phyloP scores from a whole-genome alignment of 2,888 invertebrate genomes.

The Acronicta alni region DNA sequence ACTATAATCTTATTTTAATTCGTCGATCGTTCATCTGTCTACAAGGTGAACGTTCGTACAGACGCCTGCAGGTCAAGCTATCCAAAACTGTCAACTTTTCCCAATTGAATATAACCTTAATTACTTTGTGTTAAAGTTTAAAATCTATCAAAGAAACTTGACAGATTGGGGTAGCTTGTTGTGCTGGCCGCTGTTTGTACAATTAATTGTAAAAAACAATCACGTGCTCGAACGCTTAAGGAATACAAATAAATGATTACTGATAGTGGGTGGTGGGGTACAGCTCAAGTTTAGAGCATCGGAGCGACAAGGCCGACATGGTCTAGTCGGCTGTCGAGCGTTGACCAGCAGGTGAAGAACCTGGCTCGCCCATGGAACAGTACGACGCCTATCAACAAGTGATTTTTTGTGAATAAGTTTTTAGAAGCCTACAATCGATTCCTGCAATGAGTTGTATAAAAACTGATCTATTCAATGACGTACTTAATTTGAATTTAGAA shows the following conservation, averaged over 20 bases:
- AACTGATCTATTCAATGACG: conserved; percentile 4
- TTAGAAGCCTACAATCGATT: conserved; percentile 8
- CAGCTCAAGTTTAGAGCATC: conserved; percentile 40
- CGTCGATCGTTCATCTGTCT: conserved; percentile 28
- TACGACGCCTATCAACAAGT: conserved; percentile 40
- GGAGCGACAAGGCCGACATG: conserved; percentile 68
- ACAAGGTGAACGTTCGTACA: conserved; percentile 13
- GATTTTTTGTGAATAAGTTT: conserved; percentile 31
- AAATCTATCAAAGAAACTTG: no score
- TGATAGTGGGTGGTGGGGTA: conserved; percentile 3
- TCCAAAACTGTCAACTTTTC: no score
- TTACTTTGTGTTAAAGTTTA: no score
- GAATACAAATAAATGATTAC: conserved; percentile 17
- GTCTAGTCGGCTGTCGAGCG: conserved; percentile 39
- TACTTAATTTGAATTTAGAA: background rate
- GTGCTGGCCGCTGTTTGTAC: no score
- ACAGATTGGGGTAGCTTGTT: no score
- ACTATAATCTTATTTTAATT: conserved; percentile 19
- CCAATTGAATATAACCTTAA: no score
- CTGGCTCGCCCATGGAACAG: conserved; percentile 38
- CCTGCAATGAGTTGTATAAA: conserved; percentile 12
- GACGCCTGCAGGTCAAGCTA: no score
- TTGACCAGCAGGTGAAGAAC: conserved; percentile 58
- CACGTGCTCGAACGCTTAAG: conserved; percentile 26
- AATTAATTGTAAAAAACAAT: conserved; percentile 42